Conservation (phyloP, 1,140 invertebrate genomes). For the Diprion similis region DNA sequence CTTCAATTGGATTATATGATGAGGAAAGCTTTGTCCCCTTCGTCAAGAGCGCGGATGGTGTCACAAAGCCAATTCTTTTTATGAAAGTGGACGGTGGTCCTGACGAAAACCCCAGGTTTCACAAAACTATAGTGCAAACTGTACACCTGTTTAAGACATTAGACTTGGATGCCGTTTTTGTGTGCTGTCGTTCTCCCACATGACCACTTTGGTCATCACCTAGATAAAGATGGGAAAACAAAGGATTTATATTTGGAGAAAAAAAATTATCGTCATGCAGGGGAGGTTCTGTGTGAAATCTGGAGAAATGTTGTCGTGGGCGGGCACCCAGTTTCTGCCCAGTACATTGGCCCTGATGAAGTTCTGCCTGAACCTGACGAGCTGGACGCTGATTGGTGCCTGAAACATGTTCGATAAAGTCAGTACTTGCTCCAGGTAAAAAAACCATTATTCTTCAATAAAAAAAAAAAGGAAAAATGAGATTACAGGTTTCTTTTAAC, state of each 20-base stretch:
- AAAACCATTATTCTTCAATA: too few relatives aligned
- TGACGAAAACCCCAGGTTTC: slow-evolving; percentile 54
- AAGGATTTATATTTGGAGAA: slow-evolving; percentile 45
- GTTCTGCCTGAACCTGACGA: too few relatives aligned
- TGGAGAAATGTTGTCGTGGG: slow-evolving; percentile 44
- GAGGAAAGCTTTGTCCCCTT: slow-evolving; percentile 34
- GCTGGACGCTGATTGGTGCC: too few relatives aligned
- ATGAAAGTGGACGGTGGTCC: slow-evolving; percentile 51
- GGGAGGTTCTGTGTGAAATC: slow-evolving; percentile 41
- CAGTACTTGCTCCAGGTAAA: too few relatives aligned
- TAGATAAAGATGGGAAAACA: slow-evolving; percentile 45
- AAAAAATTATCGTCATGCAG: slow-evolving; percentile 43
- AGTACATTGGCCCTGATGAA: slow-evolving; percentile 32
- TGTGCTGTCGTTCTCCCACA: slow-evolving; percentile 52
- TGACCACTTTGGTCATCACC: slow-evolving; percentile 52
- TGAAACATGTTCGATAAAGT: too few relatives aligned
- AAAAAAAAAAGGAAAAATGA: too few relatives aligned
- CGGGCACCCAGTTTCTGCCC: slow-evolving; percentile 39
- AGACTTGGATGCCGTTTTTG: slow-evolving; percentile 53
- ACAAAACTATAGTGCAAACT: slow-evolving; percentile 41
- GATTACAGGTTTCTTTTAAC: too few relatives aligned
- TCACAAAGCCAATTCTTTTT: slow-evolving; percentile 50
- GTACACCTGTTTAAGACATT: slow-evolving; percentile 43
- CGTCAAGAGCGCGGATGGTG: slow-evolving; percentile 32
- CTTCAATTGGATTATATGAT: slow-evolving; percentile 36